phyloP scores from a whole-genome alignment of 1,140 invertebrate species.

The Danaus melanippus region DNA sequence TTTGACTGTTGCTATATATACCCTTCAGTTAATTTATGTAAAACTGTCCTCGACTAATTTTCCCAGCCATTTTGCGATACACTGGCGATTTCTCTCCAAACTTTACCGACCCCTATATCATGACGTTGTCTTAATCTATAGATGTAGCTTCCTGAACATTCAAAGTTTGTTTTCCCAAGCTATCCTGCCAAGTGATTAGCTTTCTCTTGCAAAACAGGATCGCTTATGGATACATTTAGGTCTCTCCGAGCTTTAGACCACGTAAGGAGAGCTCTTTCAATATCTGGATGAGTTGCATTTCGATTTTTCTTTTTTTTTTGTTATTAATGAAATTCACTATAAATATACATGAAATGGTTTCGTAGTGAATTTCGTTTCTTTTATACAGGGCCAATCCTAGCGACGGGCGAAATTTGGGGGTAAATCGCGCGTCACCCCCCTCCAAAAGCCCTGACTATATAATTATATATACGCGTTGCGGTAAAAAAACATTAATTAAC shows the following conservation, averaged over 20 bases:
- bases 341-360: no score
- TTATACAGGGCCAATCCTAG: no score
- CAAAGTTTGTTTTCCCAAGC: conserved; percentile 12
- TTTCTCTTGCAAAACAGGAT: conserved; percentile 22
- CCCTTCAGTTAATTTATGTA: conserved; percentile 18
- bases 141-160: conserved; percentile 17
- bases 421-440: no score
- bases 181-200: conserved; percentile 22
- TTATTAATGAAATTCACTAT: no score
- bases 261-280: conserved; percentile 26
- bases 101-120: conserved; percentile 9
- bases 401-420: no score
- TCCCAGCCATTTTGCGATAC: conserved; percentile 4
- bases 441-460: no score
- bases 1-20: conserved; percentile 32
- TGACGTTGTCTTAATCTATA: conserved; percentile 15
- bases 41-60: conserved; percentile 4
- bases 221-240: conserved; percentile 17
- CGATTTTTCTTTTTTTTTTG: no score
- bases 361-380: no score
- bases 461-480: no score
- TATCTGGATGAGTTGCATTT: no score
- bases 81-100: conserved; percentile 6
- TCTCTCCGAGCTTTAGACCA: conserved; percentile 21
- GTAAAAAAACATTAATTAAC: no score